Base-by-base conservation (phyloP, 2,797 vertebrate genomes). In the Anabas testudineus region DNA sequence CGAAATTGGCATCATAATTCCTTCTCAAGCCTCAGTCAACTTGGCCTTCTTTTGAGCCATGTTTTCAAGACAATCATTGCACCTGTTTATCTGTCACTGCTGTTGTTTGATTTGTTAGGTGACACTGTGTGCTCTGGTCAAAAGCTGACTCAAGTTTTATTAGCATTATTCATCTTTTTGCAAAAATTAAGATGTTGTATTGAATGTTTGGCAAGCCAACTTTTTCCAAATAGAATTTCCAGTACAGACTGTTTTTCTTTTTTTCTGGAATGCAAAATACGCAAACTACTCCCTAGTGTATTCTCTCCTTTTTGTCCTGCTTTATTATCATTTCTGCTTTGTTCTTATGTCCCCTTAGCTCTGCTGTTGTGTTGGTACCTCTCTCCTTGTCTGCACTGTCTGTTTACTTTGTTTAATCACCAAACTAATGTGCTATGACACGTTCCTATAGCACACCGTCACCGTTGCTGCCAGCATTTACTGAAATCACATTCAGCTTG, bases 341-440 rank as follows among this genome's bases (percentile, higher is more conserved):
- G 63, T 30, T 58, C n/a, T 58, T 52, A 16, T 62, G 42, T 61
- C 55, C 21, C 6, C 22, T 62, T 42, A 3, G 14, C 47, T 62
- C 65, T 37, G 47, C 49, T 41, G 64, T 46, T 70, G 42, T 52
- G 64, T 45, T 42, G 42, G 39, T 22, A 57, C 26, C 56, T 48
- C 66, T 80, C 53, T 74, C 41, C 67, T 67, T 42, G 58, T 88
- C 76, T 77, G 16, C 65, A 7, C 53, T 73, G 83, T 87, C 84
- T 84, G 72, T 85, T 86, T 86, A 79, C 69, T 80, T 88, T 81
- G 84, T 90, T 87, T 88, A 89, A 87, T 86, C 80, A 59, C 72
- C 78, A 45, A 73, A 53, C 74, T 89, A 87, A 89, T 71, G n/a
- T 67, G 82, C 82, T 83, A 65, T 85, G 86, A 89, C 90, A 89